Evolutionary conservation across 2,113 vertebrate species (phyloP).

Genomic region (Lasiurus cinereus): DNA sequence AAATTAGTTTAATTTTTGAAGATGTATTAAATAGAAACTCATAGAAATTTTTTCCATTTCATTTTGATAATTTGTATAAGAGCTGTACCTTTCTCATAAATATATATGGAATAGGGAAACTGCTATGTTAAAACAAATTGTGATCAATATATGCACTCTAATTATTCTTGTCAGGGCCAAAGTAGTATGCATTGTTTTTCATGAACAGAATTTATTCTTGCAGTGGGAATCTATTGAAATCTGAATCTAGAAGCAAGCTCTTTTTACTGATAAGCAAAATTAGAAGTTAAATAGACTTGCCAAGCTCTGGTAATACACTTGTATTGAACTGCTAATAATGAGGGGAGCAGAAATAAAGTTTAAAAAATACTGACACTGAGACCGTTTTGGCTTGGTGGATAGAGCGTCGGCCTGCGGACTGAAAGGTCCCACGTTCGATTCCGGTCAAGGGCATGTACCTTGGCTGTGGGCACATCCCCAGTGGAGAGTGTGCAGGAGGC

Average conservation of each 20-base stretch:
- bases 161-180: slow-evolving; percentile 15
- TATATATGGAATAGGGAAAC: background rate
- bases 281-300: background rate
- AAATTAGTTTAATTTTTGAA: slow-evolving; percentile 58
- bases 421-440: no score
- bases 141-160: background rate
- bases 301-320: background rate
- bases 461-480: no score
- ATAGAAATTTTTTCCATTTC: background rate
- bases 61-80: slow-evolving; percentile 34
- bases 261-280: slow-evolving; percentile 27
- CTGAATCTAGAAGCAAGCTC: background rate
- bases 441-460: no score
- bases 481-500: no score
- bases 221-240: background rate
- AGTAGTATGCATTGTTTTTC: slow-evolving; percentile 14
- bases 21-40: background rate
- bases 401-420: no score
- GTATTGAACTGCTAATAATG: background rate
- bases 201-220: slow-evolving; percentile 49
- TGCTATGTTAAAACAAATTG: background rate
- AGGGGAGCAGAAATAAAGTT: background rate
- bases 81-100: background rate
- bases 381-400: no score
- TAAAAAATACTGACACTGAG: background rate